Percentiles rank a stretch among this genome's conserved stretches.
Evolutionary conservation across 2,888 invertebrate genomes (phyloP).

Genomic region (Trichopria drosophilae): DNA sequence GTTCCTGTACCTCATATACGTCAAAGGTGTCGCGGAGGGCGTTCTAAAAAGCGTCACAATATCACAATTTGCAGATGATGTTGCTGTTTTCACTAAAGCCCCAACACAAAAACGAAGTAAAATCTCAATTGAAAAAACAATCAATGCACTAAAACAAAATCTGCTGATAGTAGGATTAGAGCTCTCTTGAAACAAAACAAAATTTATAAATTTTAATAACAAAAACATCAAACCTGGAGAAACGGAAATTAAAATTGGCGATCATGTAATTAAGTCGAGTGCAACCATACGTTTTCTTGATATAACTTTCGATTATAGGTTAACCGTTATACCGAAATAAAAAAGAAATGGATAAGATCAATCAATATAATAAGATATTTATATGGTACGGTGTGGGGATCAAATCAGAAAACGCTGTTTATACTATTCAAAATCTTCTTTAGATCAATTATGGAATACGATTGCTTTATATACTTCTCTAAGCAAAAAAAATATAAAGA

Average conservation of each 20-base stretch:
- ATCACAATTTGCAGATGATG: slow-evolving; percentile 18
- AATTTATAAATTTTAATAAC: slow-evolving; percentile 9
- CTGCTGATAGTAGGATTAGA: not conserved
- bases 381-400: too few relatives aligned
- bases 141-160: not conserved
- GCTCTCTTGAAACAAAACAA: slow-evolving; percentile 1
- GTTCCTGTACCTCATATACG: slow-evolving; percentile 18
- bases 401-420: too few relatives aligned
- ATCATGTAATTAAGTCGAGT: not conserved
- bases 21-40: slow-evolving; percentile 5
- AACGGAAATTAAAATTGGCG: not conserved
- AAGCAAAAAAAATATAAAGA: too few relatives aligned
- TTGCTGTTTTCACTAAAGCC: slow-evolving; percentile 3
- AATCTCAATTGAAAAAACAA: slow-evolving; percentile 1
- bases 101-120: not conserved
- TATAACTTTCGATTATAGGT: not conserved
- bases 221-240: slow-evolving; percentile 3
- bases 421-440: too few relatives aligned
- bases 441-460: too few relatives aligned
- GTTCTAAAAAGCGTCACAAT: slow-evolving; percentile 8
- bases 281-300: not conserved
- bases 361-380: too few relatives aligned
- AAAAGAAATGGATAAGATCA: too few relatives aligned
- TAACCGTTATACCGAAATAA: too few relatives aligned
- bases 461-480: too few relatives aligned